A percentile compares a stretch with the other conserved stretches of the same genome.
Conservation (phyloP, 2,797 vertebrate genomes). For the Enteromius radiatus region DNA sequence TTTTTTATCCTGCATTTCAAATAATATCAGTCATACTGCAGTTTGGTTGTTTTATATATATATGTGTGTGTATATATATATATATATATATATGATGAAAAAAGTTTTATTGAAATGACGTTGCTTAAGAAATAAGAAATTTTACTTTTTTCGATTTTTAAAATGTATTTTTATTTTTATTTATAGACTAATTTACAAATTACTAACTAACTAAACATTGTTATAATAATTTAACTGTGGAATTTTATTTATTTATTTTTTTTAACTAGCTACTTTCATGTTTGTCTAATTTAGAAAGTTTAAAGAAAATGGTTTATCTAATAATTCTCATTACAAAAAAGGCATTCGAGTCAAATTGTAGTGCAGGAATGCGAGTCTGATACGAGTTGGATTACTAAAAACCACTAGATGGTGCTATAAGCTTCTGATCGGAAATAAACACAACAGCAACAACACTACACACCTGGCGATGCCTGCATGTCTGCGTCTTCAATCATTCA, state of each 20-base stretch:
- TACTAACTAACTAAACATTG: neutral
- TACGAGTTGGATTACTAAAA: neutral
- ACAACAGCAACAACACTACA: neutral
- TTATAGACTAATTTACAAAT: neutral
- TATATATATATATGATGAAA: no score
- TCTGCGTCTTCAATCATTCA: constrained; percentile 10
- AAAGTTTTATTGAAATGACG: neutral
- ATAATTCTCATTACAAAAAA: neutral
- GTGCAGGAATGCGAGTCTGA: neutral
- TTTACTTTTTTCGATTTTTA: neutral
- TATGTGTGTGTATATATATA: no score
- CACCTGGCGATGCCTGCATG: constrained; percentile 60
- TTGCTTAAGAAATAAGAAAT: neutral
- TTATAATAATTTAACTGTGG: neutral
- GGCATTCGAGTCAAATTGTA: neutral
- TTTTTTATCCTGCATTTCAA: no score
- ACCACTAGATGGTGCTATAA: constrained; percentile 76
- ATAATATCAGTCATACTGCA: no score
- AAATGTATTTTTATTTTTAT: no score
- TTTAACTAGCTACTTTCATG: neutral
- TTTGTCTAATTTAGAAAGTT: no score
- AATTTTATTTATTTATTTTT: neutral
- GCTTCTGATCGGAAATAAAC: constrained; percentile 1
- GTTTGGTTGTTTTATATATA: no score
- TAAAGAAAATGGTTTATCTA: no score